A percentile compares a stretch with the other conserved stretches of the same genome.
These are phyloP conservation scores for Lanistes nyassanus DNA, from an alignment of 1,140 invertebrate species.

Conservation along the genomic window DNA sequence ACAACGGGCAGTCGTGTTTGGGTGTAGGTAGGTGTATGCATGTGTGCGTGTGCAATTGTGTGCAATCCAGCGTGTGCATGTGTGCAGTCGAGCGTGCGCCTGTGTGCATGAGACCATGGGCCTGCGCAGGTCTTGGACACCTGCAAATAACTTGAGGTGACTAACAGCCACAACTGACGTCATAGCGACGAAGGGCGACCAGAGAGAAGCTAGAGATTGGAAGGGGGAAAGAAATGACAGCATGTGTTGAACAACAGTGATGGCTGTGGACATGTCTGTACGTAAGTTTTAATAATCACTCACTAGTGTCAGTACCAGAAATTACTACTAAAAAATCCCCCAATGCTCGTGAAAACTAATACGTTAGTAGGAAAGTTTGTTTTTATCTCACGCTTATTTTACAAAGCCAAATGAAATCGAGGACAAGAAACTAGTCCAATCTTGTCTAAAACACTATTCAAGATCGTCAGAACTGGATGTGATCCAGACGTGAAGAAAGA, in stretches of 20 bases:
- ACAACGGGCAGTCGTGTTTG: not conserved
- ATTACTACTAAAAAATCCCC: too few species aligned
- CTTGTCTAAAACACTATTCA: too few species aligned
- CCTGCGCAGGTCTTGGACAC: not conserved
- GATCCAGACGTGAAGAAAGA: too few species aligned
- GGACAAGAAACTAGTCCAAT: too few species aligned
- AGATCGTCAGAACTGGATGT: too few species aligned
- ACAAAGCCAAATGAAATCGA: too few species aligned
- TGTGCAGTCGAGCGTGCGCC: not conserved
- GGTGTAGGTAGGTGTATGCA: not conserved
- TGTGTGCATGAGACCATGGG: not conserved
- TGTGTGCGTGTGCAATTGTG: constrained; percentile 1
- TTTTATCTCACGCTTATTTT: too few species aligned
- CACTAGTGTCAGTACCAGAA: not conserved
- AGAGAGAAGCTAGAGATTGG: not conserved
- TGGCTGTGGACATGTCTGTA: not conserved
- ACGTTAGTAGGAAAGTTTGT: too few species aligned
- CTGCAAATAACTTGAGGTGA: too few species aligned
- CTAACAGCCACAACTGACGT: too few species aligned
- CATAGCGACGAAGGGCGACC: too few species aligned
- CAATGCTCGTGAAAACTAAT: too few species aligned
- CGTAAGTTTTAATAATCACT: not conserved
- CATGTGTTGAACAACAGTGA: not conserved
- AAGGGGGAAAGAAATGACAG: not conserved
- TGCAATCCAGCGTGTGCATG: not conserved